A percentile compares a stretch with the other conserved stretches of the same genome.
Evolutionary conservation across 1,140 invertebrate species (phyloP).

Genomic region (Orius insidiosus): DNA sequence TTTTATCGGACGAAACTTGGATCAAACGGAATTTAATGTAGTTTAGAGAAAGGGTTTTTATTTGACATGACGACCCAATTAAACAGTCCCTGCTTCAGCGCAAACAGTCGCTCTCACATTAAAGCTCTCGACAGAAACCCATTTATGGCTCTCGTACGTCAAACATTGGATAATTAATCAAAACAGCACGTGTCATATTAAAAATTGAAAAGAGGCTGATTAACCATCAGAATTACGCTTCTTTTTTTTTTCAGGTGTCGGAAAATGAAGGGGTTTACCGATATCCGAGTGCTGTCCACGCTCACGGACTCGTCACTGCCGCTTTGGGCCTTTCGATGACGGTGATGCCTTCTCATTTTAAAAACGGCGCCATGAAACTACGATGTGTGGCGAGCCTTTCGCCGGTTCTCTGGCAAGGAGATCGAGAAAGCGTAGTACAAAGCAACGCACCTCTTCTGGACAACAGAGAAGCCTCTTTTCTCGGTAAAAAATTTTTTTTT

Average conservation of each 20-base stretch:
- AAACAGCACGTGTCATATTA: too few relatives aligned
- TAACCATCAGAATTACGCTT: constrained; percentile 25
- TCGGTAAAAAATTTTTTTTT: constrained; percentile 30
- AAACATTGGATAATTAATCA: too few relatives aligned
- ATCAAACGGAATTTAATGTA: too few relatives aligned
- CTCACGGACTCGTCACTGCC: constrained; percentile 34
- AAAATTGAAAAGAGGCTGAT: constrained; percentile 13
- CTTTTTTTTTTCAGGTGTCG: constrained; percentile 27
- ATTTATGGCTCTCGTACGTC: too few relatives aligned
- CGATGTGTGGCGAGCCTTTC: constrained; percentile 39
- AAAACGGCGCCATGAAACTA: constrained; percentile 35
- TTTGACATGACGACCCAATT: too few relatives aligned
- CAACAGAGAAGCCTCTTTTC: constrained; percentile 36
- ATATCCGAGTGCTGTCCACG: constrained; percentile 31
- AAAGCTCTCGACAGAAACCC: too few relatives aligned
- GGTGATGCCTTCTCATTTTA: constrained; percentile 31
- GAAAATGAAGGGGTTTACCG: constrained; percentile 28
- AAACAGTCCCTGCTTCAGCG: too few relatives aligned
- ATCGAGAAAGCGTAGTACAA: constrained; percentile 33
- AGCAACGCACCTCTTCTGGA: constrained; percentile 31
- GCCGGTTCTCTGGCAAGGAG: constrained; percentile 36
- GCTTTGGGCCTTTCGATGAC: constrained; percentile 33
- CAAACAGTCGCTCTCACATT: too few relatives aligned
- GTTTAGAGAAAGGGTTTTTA: too few relatives aligned
- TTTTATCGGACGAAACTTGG: too few relatives aligned